These are phyloP conservation scores for Quiscalus mexicanus DNA, from an alignment of 2,113 vertebrate species.

Conservation along the genomic window DNA sequence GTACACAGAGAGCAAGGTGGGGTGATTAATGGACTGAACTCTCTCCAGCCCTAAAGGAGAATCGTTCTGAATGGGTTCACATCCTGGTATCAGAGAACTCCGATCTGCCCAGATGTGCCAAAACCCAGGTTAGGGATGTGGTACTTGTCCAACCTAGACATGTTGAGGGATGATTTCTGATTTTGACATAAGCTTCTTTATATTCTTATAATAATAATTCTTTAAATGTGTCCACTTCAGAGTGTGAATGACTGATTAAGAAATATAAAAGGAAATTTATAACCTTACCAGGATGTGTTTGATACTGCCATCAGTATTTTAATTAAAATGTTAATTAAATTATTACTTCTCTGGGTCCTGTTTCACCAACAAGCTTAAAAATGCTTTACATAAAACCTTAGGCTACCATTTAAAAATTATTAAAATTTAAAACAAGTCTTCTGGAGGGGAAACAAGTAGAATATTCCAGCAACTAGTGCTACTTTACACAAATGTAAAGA, in stretches of 20 bases:
- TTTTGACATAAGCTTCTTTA: neutral
- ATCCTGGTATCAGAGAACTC: neutral
- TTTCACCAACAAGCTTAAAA: neutral
- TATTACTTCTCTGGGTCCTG: neutral
- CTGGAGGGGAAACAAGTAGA: neutral
- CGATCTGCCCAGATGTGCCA: neutral
- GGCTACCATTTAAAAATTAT: neutral
- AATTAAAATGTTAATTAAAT: neutral
- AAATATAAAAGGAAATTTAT: neutral
- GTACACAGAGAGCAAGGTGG: neutral
- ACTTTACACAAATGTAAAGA: neutral
- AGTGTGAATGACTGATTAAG: neutral
- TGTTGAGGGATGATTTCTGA: neutral
- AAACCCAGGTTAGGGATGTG: neutral
- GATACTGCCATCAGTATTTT: neutral
- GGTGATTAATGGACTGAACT: neutral
- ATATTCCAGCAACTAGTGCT: neutral
- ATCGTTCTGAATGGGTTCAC: neutral
- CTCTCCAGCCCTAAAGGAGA: neutral
- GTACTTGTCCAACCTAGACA: neutral
- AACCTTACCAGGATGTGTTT: neutral
- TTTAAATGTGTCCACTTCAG: neutral
- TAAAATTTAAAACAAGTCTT: neutral
- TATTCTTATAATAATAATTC: neutral
- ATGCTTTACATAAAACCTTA: neutral